Conservation (phyloP, 2,888 invertebrate species). For the Eupithecia exiguata region DNA sequence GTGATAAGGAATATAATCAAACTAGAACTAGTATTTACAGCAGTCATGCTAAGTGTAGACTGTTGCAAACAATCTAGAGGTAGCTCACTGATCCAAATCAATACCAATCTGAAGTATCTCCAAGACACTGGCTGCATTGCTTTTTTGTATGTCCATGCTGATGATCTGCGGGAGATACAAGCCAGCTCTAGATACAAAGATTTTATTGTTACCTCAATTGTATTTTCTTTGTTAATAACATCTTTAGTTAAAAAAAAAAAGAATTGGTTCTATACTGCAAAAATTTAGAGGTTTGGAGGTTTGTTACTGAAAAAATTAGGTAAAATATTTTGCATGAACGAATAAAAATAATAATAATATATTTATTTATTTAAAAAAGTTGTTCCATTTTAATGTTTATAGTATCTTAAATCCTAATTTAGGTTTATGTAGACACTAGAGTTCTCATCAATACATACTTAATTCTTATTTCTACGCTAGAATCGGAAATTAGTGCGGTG, state of each 20-base stretch:
- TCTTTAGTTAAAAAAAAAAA: no score
- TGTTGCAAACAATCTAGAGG: neutral
- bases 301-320: neutral
- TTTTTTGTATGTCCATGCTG: neutral
- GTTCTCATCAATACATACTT: no score
- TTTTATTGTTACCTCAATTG: no score
- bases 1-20: neutral
- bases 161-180: neutral
- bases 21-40: neutral
- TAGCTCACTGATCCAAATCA: neutral
- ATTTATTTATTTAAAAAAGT: no score
- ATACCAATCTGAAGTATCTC: neutral
- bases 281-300: neutral
- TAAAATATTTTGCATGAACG: no score
- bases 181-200: neutral
- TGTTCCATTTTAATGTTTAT: no score
- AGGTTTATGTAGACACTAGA: no score
- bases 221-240: no score
- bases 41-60: neutral
- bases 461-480: no score
- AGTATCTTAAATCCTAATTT: no score
- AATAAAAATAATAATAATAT: no score
- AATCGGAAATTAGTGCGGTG: no score
- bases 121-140: neutral
- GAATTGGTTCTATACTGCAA: neutral